phyloP scores from a whole-genome alignment of 30 jellyfish, hydroid and myxozoan genomes.

The Clytia hemisphaerica region DNA sequence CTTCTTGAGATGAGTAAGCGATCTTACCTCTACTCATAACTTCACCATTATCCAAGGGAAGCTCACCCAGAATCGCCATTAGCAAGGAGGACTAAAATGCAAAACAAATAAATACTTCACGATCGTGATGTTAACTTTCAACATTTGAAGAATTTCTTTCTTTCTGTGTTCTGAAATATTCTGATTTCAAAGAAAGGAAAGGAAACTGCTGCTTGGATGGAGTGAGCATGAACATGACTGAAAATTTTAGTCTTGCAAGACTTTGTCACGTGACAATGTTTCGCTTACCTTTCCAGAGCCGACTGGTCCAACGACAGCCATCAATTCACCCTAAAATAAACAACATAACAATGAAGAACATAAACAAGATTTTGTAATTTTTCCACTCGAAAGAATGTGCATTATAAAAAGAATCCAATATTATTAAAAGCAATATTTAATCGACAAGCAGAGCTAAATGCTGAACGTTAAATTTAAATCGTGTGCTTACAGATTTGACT shows the following conservation, averaged over 20 bases:
- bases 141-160: too few relatives aligned
- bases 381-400: too few relatives aligned
- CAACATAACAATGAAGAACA: neutral
- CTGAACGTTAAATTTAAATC: too few relatives aligned
- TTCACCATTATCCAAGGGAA: constrained; percentile 50
- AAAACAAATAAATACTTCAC: too few relatives aligned
- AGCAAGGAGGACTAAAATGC: constrained; percentile 68
- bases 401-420: constrained; percentile 31
- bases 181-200: too few relatives aligned
- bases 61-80: constrained; percentile 76
- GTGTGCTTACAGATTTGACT: constrained; percentile 62
- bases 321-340: constrained; percentile 51
- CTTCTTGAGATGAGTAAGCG: constrained; percentile 76
- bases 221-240: too few relatives aligned
- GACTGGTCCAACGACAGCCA: constrained; percentile 87
- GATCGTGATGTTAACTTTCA: too few relatives aligned
- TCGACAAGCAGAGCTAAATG: neutral
- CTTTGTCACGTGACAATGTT: neutral
- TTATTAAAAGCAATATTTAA: neutral
- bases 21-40: constrained; percentile 64
- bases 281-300: constrained; percentile 86
- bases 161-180: too few relatives aligned
- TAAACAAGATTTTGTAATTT: too few relatives aligned
- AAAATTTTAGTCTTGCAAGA: neutral
- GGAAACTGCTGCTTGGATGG: too few relatives aligned